These are phyloP conservation scores for Hirudo medicinalis DNA, from an alignment of 1,140 invertebrate species.

Conservation along the genomic window DNA sequence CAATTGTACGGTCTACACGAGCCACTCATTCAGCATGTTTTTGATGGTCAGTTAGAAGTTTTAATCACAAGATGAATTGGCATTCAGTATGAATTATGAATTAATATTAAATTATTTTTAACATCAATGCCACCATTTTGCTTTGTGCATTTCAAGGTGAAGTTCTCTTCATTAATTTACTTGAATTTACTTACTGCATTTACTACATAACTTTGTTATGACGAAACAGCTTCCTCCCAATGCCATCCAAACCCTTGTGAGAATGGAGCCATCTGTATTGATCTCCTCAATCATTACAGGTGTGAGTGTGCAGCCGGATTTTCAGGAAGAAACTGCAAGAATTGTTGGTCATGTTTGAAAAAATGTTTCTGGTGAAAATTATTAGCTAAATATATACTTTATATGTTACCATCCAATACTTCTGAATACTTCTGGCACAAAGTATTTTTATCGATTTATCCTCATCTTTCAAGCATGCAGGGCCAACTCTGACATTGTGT, in stretches of 20 bases:
- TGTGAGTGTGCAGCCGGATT: slow-evolving; percentile 15
- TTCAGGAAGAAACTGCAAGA: slow-evolving; percentile 27
- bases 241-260: slow-evolving; percentile 31
- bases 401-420: background rate
- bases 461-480: slow-evolving; percentile 9
- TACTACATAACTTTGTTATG: background rate
- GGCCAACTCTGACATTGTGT: slow-evolving; percentile 18
- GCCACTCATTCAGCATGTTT: slow-evolving; percentile 12
- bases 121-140: background rate
- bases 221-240: slow-evolving; percentile 26
- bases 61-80: background rate
- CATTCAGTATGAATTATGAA: background rate
- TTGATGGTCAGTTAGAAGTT: slow-evolving; percentile 11
- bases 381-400: background rate
- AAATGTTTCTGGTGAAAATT: background rate
- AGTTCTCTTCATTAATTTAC: too few relatives aligned
- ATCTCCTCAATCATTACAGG: slow-evolving; percentile 21
- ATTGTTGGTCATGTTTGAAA: slow-evolving; percentile 15
- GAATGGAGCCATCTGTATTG: slow-evolving; percentile 30
- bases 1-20: background rate
- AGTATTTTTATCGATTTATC: background rate
- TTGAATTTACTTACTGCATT: too few relatives aligned
- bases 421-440: background rate
- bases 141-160: too few relatives aligned
- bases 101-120: background rate